Evolutionary conservation across 2,888 invertebrate genomes (phyloP), one percentile per base, ranked within the genome.

Genomic region (Megalurothrips usitatus): DNA sequence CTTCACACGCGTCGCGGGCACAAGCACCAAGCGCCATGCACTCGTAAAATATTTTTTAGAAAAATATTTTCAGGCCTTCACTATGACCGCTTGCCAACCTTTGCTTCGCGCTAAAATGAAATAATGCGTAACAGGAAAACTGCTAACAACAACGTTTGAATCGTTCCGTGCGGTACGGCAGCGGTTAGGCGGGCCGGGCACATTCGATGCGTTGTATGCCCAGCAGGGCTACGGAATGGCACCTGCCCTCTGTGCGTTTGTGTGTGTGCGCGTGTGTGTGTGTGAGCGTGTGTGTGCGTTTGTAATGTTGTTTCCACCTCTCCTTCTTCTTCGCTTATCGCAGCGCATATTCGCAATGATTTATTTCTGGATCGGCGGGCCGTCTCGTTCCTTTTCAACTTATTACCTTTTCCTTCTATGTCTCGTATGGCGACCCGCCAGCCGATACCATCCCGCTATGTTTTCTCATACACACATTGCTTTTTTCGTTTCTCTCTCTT

Each of bases 271-370:
- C 34, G 34, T 43, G 34, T 43, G 34, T 43, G 34, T 43, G 34
- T 43, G 34, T 43, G 34, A 4, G 34, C 6, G 34, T 43, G 34
- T 43, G 34, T 43, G 34, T 43, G 34, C 6, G 34, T 43, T 43
- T 43, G 34, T 43, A 43, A 43, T 43, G 34, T 43, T 43, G 34
- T 17, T 17, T 19, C 58, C 58, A 14, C 58, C 14, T 58, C 58
- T 14, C 58, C 58, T 43, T 43, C 34, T 43, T 43, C 34, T 43
- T 43, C 34, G 68, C 68, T 75, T 75, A 75, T 75, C 68, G 58
- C 34, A 43, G 34, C 58, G 58, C 58, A 75, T 75, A 75, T 75
- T 75, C 26, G 68, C 68, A 75, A 26, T 75, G 68, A 75, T 75
- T 75, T 75, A 75, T 75, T 75, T 75, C 68, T 26, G 68, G 68